These are phyloP conservation scores for Manis crassicaudata DNA, from an alignment of 2,797 vertebrate species.

Conservation along the genomic window DNA sequence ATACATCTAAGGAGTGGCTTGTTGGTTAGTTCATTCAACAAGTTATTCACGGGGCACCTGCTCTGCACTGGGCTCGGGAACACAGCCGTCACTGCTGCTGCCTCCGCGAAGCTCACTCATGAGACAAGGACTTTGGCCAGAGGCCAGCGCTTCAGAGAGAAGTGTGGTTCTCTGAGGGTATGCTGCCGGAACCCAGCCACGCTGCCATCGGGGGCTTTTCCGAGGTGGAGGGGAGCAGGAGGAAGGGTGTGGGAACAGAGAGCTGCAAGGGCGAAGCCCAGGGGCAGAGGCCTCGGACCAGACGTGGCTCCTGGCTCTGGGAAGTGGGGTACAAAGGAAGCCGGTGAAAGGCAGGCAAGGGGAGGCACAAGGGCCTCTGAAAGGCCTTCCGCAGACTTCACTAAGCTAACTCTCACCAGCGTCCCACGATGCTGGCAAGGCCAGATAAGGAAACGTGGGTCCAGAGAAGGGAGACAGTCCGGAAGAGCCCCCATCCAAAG, in stretches of 20 bases:
- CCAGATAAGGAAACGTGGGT: not conserved
- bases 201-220: not conserved
- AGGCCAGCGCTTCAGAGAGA: not conserved
- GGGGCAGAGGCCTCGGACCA: not conserved
- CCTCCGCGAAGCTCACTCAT: not conserved
- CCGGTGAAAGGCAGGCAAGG: not conserved
- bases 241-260: not conserved
- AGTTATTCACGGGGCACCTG: not conserved
- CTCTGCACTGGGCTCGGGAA: not conserved
- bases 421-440: accelerated
- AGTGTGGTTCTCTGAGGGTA: not conserved
- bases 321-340: not conserved
- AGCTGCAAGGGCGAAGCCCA: no score
- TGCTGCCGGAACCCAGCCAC: no score
- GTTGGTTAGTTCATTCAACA: not conserved
- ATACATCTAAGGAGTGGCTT: not conserved
- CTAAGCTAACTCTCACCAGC: not conserved
- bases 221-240: not conserved
- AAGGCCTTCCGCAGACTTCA: not conserved
- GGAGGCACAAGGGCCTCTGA: not conserved
- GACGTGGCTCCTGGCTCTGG: not conserved
- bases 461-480: not conserved
- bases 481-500: not conserved
- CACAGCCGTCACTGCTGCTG: not conserved
- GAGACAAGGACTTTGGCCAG: not conserved